phyloP scores from a whole-genome alignment of 2,113 vertebrate species.

The Isurus oxyrinchus region DNA sequence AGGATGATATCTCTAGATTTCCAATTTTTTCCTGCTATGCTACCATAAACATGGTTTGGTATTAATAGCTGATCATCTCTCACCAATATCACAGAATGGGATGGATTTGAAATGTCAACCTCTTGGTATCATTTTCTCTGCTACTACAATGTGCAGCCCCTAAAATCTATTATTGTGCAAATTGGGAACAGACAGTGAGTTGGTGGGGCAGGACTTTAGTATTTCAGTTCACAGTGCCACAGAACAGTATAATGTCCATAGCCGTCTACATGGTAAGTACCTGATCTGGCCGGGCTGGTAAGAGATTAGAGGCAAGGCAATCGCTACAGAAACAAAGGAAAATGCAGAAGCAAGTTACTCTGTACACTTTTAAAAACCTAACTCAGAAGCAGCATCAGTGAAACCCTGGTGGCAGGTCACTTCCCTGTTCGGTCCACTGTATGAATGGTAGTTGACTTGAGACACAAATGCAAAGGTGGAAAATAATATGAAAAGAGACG shows the following conservation, averaged over 20 bases:
- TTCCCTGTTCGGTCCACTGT: neutral
- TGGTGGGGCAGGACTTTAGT: neutral
- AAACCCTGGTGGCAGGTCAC: neutral
- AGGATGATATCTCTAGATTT: neutral
- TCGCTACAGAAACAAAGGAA: neutral
- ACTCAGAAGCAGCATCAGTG: neutral
- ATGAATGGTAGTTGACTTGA: neutral
- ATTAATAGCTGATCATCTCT: neutral
- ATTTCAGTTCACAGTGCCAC: neutral
- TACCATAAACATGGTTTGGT: neutral
- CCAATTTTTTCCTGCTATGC: neutral
- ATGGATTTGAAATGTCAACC: neutral
- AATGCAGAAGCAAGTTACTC: neutral
- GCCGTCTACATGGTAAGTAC: neutral
- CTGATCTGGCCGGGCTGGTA: neutral
- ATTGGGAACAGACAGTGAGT: neutral
- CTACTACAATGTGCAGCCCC: neutral
- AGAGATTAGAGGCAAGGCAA: neutral
- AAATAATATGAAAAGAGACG: neutral
- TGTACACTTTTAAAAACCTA: neutral
- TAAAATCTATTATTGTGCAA: neutral
- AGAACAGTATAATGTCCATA: neutral
- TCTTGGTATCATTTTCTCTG: neutral
- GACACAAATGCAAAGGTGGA: neutral
- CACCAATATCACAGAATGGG: neutral